Base-by-base conservation (phyloP, 2,888 invertebrate genomes). In the Artemia sinica region DNA sequence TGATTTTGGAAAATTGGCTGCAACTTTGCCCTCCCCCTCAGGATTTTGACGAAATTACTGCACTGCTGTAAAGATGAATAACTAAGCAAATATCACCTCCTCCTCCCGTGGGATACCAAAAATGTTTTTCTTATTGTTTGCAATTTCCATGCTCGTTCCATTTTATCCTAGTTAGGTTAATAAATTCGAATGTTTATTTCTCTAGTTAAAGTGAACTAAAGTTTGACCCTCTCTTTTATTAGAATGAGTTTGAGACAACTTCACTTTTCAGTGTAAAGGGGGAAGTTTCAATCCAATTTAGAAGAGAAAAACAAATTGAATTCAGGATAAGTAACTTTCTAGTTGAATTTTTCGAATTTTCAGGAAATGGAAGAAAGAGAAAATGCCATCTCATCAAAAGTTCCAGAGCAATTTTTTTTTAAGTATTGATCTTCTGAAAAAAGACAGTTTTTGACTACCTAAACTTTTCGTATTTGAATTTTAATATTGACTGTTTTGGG, bases 301-400 rank as follows among this genome's bases (percentile, higher is more conserved):
- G 58, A 58, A n/a, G 58, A 58, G 58, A 58, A 58, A 58, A 58
- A 58, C 58, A 58, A 58, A 58, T 58, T 58, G 58, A 58, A 58
- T 58, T 58, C 58, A 58, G 18, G 58, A 58, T 58, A 58, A 58
- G 58, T 58, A 58, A 58, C 58, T 58, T 58, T 58, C 58, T 58
- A 58, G 58, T 58, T 58, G 58, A 58, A 58, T 58, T 58, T 58
- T 58, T 58, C 58, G 11, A 58, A 58, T 58, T n/a, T 18, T 58
- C n/a, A 58, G 58, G 58, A 58, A 58, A 58, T 58, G 8, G 58
- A 58, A 58, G 18, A 58, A 58, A 58, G 8, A 58, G 10, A 58
- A 58, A 58, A 58, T 58, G 58, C 14, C 58, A 18, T 58, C 13
- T 58, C 58, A 8, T 58, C 8, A 58, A 58, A 28, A 58, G 14